Percentiles rank a stretch among this genome's conserved stretches.
These are phyloP conservation scores for Craseonycteris thonglongyai DNA, from an alignment of 2,113 vertebrate genomes.

Conservation along the genomic window DNA sequence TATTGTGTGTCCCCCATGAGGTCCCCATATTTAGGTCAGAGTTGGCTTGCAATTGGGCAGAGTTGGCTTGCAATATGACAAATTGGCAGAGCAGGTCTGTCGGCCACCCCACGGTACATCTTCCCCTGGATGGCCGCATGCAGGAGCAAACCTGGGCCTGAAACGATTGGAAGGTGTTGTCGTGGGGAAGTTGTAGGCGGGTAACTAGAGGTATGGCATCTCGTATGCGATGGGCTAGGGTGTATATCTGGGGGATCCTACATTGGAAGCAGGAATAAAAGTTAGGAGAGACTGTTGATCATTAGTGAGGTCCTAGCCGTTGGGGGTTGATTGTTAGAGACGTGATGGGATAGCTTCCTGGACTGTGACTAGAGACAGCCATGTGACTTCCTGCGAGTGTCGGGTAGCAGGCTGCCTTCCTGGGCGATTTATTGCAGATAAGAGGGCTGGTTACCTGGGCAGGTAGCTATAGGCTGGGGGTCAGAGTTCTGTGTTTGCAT, in stretches of 20 bases:
- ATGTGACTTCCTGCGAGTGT: not conserved
- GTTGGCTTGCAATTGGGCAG: not conserved
- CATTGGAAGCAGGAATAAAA: not conserved
- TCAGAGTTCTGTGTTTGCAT: not conserved
- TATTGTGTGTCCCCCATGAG: not conserved
- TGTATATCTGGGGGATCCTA: not conserved
- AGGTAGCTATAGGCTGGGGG: not conserved
- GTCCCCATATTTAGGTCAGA: not conserved
- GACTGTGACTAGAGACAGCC: not conserved
- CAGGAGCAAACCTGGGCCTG: not conserved
- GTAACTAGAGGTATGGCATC: too few relatives aligned
- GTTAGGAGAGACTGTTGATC: not conserved
- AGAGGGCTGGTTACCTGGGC: too few relatives aligned
- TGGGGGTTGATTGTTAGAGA: not conserved
- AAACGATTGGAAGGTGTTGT: not conserved
- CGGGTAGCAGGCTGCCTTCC: not conserved
- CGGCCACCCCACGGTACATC: fast-evolving
- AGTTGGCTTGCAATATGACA: not conserved
- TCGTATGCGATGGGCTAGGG: not conserved
- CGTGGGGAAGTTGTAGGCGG: not conserved
- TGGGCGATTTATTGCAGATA: too few relatives aligned
- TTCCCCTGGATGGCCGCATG: too few relatives aligned
- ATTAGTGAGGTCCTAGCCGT: not conserved
- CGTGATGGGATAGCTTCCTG: not conserved
- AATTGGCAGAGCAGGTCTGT: not conserved